phyloP scores from a whole-genome alignment of 2,797 vertebrate genomes.

The Chiloscyllium punctatum region DNA sequence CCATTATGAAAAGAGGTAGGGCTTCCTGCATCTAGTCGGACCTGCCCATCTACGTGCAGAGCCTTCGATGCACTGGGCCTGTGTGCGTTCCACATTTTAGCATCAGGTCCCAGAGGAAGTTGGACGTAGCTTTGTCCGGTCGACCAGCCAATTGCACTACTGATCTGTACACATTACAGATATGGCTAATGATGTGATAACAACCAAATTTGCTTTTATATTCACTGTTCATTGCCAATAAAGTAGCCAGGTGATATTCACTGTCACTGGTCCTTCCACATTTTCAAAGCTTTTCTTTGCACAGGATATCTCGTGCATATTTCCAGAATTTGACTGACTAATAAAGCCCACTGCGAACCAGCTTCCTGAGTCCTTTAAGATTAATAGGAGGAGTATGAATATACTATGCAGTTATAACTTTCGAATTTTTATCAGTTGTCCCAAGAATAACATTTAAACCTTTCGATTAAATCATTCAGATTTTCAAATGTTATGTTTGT shows the following conservation, averaged over 20 bases:
- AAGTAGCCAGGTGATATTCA: not conserved
- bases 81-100: constrained; percentile 24
- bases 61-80: not conserved
- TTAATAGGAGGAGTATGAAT: not conserved
- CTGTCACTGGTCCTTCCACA: no score
- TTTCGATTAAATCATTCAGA: not conserved
- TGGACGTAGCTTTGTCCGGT: not conserved
- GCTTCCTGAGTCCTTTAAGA: not conserved
- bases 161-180: not conserved
- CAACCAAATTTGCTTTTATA: not conserved
- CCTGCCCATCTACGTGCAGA: constrained; percentile 31
- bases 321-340: not conserved
- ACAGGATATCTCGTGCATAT: not conserved
- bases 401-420: not conserved
- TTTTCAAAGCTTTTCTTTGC: not conserved
- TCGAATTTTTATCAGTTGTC: not conserved
- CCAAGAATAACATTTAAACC: not conserved
- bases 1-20: constrained; percentile 55
- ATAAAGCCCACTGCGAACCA: not conserved
- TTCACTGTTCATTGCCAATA: not conserved
- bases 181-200: not conserved
- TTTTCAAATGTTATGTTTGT: not conserved
- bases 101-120: constrained; percentile 23
- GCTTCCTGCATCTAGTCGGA: constrained; percentile 59
- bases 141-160: not conserved